Percentiles rank a stretch among this genome's conserved stretches.
Evolutionary conservation across 2,113 vertebrate species (phyloP).

Genomic region (Ahaetulla prasina): DNA sequence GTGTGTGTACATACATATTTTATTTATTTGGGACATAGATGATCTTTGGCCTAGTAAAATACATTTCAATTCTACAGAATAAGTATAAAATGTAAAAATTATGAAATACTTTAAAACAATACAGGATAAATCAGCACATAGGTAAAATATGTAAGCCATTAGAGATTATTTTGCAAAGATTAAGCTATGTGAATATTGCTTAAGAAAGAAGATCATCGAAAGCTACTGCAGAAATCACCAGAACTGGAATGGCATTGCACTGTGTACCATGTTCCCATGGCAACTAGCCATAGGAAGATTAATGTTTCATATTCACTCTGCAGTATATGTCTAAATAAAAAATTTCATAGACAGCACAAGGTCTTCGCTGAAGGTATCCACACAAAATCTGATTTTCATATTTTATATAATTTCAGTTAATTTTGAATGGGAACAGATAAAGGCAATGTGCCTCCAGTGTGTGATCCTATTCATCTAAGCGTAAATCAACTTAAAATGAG

Average conservation of each 20-base stretch:
- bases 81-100: neutral
- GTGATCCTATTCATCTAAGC: constrained; percentile 54
- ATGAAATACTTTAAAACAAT: constrained; percentile 26
- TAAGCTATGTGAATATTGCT: constrained; percentile 72
- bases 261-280: constrained; percentile 83
- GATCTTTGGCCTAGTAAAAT: constrained; percentile 47
- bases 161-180: constrained; percentile 49
- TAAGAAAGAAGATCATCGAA: constrained; percentile 77
- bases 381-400: constrained; percentile 69
- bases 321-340: constrained; percentile 82
- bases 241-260: constrained; percentile 77
- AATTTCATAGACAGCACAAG: constrained; percentile 76
- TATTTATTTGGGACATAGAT: constrained; percentile 22
- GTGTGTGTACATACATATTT: too few relatives aligned
- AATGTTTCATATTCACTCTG: constrained; percentile 77
- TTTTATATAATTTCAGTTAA: constrained; percentile 77
- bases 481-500: constrained; percentile 33
- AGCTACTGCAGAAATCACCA: constrained; percentile 75
- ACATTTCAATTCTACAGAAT: neutral
- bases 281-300: constrained; percentile 78
- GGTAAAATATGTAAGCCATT: constrained; percentile 26
- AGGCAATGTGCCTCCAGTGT: constrained; percentile 53
- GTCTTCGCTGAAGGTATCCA: constrained; percentile 69
- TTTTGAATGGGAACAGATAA: constrained; percentile 57
- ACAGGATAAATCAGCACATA: constrained; percentile 9